Evolutionary conservation across 2,113 vertebrate species (phyloP).

Genomic region (Python bivittatus): DNA sequence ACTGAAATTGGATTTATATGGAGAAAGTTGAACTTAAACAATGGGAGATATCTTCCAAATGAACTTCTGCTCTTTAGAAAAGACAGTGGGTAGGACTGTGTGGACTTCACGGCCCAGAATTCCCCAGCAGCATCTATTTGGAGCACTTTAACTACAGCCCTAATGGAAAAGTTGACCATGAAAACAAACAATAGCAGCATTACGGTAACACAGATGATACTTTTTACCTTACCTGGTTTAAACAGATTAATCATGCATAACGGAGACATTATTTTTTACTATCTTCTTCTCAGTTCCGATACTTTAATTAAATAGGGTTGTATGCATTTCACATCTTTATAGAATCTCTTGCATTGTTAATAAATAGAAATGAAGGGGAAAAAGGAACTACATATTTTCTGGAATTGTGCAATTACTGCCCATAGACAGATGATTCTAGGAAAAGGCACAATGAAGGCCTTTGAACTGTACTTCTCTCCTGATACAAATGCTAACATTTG

Average conservation of each 20-base stretch:
- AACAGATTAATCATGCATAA: neutral
- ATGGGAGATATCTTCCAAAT: too few species aligned
- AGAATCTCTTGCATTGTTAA: neutral
- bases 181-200: neutral
- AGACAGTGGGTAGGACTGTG: neutral
- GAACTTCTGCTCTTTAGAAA: neutral
- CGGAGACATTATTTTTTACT: neutral
- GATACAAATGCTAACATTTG: neutral
- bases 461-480: neutral
- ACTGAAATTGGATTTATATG: slow-evolving; percentile 35
- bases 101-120: neutral
- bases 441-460: neutral
- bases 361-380: neutral
- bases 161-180: neutral
- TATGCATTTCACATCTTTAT: neutral
- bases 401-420: neutral
- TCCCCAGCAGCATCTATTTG: neutral
- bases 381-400: neutral
- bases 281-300: neutral
- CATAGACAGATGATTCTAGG: neutral
- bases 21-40: neutral
- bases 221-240: neutral
- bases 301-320: neutral
- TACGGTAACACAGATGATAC: neutral
- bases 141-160: neutral